A percentile compares a stretch with the other conserved stretches of the same genome.
Conservation (phyloP, 2,797 vertebrate species). For the Acestrorhynchus altus region DNA sequence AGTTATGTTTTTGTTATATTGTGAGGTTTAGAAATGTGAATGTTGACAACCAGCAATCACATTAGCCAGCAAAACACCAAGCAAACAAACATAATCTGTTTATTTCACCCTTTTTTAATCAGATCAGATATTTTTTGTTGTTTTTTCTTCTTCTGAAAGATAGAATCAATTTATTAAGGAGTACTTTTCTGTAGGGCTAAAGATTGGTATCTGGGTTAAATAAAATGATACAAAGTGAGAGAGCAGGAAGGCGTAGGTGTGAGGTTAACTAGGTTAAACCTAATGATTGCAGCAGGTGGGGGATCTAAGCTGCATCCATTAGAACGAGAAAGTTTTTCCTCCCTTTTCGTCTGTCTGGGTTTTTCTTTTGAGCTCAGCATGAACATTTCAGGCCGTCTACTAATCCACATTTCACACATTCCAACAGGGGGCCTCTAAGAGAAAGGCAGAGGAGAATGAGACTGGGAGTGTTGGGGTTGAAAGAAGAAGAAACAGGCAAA, state of each 20-base stretch:
- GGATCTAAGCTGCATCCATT: slow-evolving; percentile 30
- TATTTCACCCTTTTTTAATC: no score
- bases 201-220: slow-evolving; percentile 23
- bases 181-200: no score
- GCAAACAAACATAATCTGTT: no score
- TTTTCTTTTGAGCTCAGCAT: slow-evolving; percentile 70
- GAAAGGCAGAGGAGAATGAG: slow-evolving; percentile 56
- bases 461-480: slow-evolving; percentile 32
- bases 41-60: no score
- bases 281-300: slow-evolving; percentile 24
- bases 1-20: no score
- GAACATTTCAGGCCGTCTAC: slow-evolving; percentile 68
- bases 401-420: slow-evolving; percentile 79
- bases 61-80: no score
- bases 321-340: slow-evolving; percentile 65
- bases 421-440: slow-evolving; percentile 61
- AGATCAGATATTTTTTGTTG: no score
- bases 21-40: no score
- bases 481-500: slow-evolving; percentile 37
- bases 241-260: not conserved
- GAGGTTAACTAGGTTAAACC: slow-evolving; percentile 35
- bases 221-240: slow-evolving; percentile 33
- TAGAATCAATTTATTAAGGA: no score
- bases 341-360: slow-evolving; percentile 53
- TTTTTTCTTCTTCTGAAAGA: no score